Base-by-base conservation (phyloP, 2,113 vertebrate genomes). In the Genyomyrus donnyi region DNA sequence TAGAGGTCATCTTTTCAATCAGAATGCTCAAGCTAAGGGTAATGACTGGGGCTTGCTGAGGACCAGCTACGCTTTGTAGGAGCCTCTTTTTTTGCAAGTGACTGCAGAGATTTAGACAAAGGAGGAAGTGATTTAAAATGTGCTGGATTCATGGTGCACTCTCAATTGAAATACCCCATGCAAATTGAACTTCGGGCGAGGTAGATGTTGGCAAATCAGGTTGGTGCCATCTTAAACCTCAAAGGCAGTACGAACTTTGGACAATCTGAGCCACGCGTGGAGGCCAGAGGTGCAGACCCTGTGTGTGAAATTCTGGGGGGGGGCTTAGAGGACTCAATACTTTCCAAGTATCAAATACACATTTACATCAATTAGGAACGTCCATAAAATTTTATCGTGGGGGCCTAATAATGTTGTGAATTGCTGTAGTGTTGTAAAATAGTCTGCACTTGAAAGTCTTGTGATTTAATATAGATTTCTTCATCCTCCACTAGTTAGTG, bases 1-100 rank as follows among this genome's bases (percentile, higher is more conserved):
- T 89, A 62, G 89, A 89, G 89, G 89, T 89, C 89, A 85, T 84
- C 77, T 85, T 89, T 85, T 85, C 89, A 84, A 89, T 89, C 89
- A 85, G 80, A 89, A 85, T 85, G 45, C 52, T 53, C 77, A 50
- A 85, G 80, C 50, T 85, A 56, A 84, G 80, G 52, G 80, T 89
- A 89, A 89, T 62, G 89, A 85, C 53, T 58, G 35, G 89, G 52
- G 35, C 80, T 62, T 85, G 39, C 52, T n/a, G 77, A 62, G 89
- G 31, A 89, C 89, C 52, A 19, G 77, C 80, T 27, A 49, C 17
- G 53, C 89, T 85, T 53, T 31, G 35, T 11, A 31, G 50, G 77
- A 52, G 31, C 39, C 21, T 58, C 62, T 53, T 66, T 89, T 46
- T 89, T 58, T 85, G 50, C 77, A 52, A 62, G 89, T 80, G 45